phyloP scores from a whole-genome alignment of 1,140 invertebrate genomes.

The Drosophila orosa region DNA sequence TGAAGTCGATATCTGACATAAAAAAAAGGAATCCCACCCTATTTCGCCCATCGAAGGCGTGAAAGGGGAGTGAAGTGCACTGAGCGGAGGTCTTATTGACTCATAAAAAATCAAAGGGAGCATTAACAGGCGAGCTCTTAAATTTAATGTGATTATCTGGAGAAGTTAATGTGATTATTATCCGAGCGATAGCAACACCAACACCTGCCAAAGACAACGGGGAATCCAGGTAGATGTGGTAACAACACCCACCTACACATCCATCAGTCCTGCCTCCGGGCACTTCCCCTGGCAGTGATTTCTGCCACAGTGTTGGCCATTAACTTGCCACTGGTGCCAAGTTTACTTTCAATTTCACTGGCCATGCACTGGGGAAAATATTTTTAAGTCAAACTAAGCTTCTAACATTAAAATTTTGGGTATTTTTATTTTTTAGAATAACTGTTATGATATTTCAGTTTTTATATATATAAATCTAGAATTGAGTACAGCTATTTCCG shows the following conservation, averaged over 20 bases:
- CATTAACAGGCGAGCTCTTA: conserved; percentile 51
- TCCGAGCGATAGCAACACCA: conserved; percentile 45
- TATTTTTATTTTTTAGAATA: too few species aligned
- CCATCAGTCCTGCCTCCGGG: conserved; percentile 45
- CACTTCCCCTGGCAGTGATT: conserved; percentile 46
- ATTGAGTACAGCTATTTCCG: too few species aligned
- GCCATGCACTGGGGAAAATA: conserved; percentile 4
- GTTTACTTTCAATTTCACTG: conserved; percentile 68
- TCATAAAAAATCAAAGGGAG: conserved; percentile 70
- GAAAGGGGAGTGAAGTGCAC: conserved; percentile 12
- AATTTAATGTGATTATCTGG: conserved; percentile 78
- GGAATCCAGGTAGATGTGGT: conserved; percentile 24
- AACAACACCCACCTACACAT: conserved; percentile 26
- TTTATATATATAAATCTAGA: neutral
- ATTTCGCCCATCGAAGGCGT: conserved; percentile 4
- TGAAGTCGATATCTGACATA: conserved; percentile 4
- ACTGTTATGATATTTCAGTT: too few species aligned
- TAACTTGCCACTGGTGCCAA: conserved; percentile 61
- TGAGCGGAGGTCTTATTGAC: conserved; percentile 38
- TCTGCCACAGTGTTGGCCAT: conserved; percentile 46
- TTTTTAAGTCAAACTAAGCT: neutral
- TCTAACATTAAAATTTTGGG: too few species aligned
- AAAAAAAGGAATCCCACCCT: neutral
- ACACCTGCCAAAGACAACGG: conserved; percentile 30
- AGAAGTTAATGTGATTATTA: conserved; percentile 81